Percentiles rank a stretch among this genome's conserved stretches.
phyloP scores from a whole-genome alignment of 2,888 invertebrate genomes.

The Allophyes oxyacanthae region DNA sequence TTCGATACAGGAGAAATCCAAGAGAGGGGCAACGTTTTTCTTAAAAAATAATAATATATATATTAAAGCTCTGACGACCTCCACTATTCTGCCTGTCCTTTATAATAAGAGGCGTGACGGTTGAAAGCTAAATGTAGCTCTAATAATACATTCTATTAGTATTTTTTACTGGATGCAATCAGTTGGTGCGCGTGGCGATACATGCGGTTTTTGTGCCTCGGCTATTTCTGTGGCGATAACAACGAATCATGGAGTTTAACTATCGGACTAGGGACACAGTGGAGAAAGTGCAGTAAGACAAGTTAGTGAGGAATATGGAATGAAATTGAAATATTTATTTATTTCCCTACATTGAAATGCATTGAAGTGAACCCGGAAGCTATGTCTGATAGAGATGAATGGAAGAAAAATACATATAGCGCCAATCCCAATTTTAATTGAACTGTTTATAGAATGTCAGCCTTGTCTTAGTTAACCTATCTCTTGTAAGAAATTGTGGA shows the following conservation, averaged over 20 bases:
- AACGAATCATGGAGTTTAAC: slow-evolving; percentile 42
- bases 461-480: no score
- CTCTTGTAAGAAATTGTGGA: no score
- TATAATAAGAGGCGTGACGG: slow-evolving; percentile 5
- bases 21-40: no score
- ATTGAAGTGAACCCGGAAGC: no score
- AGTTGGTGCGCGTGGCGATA: slow-evolving; percentile 37
- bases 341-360: no score
- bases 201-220: slow-evolving; percentile 37
- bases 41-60: no score
- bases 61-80: background rate
- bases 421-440: no score
- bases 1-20: no score
- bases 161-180: slow-evolving; percentile 47
- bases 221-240: slow-evolving; percentile 27
- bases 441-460: no score
- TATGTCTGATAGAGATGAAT: no score
- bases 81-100: background rate
- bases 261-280: slow-evolving; percentile 1
- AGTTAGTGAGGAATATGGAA: background rate
- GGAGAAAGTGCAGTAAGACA: slow-evolving; percentile 1
- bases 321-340: no score
- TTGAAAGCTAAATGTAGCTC: slow-evolving; percentile 15
- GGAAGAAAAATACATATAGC: no score
- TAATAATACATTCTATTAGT: slow-evolving; percentile 48